phyloP scores from a whole-genome alignment of 2,113 vertebrate species.

The Platichthys stellatus region DNA sequence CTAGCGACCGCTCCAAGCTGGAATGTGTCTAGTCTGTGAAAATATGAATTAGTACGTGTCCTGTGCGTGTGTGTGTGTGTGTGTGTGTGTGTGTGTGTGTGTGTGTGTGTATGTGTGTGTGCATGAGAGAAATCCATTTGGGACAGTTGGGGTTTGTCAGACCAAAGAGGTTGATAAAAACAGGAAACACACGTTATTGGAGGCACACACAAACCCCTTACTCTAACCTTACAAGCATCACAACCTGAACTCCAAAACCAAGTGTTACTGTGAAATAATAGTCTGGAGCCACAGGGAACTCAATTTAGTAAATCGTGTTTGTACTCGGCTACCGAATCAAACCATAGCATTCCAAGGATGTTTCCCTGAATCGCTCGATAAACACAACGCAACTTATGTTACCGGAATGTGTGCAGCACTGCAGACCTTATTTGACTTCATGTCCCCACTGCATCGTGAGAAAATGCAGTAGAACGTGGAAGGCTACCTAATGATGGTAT shows the following conservation, averaged over 20 bases:
- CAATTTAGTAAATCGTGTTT: background rate
- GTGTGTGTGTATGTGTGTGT: background rate
- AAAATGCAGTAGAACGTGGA: background rate
- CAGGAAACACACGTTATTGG: conserved; percentile 64
- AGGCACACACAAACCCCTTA: conserved; percentile 23
- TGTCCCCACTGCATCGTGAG: conserved; percentile 1
- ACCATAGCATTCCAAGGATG: conserved; percentile 35
- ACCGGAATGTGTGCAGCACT: conserved; percentile 29
- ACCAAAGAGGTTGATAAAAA: conserved; percentile 52
- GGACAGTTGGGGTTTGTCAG: conserved; percentile 36
- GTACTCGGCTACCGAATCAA: conserved; percentile 27
- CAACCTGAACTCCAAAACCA: background rate
- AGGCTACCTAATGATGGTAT: background rate
- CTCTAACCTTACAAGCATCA: background rate
- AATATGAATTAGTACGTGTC: conserved; percentile 37
- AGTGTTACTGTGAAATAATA: background rate
- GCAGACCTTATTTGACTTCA: conserved; percentile 34
- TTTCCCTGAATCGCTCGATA: conserved; percentile 37
- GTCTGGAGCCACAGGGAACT: background rate
- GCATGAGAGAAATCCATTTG: conserved; percentile 8
- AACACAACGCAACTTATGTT: conserved; percentile 47
- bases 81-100: background rate
- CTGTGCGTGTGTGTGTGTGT: conserved; percentile 21
- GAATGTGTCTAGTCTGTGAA: conserved; percentile 44
- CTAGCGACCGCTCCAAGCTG: conserved; percentile 28